Evolutionary conservation across 2,888 invertebrate species (phyloP).

Genomic region (Eucera pruinosa): DNA sequence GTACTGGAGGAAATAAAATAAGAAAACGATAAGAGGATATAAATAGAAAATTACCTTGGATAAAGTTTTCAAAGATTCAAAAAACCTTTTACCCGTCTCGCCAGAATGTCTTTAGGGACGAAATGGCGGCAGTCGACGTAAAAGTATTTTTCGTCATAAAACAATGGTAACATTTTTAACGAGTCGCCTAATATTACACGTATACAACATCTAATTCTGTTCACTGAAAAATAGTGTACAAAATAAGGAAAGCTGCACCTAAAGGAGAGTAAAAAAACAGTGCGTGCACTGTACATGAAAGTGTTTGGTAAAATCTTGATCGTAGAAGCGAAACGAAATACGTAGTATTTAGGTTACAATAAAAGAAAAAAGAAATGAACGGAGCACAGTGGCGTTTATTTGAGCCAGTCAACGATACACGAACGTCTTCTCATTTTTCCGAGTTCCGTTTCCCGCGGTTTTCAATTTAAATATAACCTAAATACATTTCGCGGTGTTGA

Average conservation of each 20-base stretch:
- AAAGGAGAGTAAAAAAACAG: neutral
- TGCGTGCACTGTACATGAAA: neutral
- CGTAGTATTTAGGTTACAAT: constrained; percentile 8
- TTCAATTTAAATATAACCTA: constrained; percentile 22
- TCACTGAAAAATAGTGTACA: too few relatives aligned
- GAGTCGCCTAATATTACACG: too few relatives aligned
- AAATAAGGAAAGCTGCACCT: too few relatives aligned
- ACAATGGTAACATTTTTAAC: too few relatives aligned
- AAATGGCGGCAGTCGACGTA: too few relatives aligned
- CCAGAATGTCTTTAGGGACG: too few relatives aligned
- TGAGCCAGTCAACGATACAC: constrained; percentile 9
- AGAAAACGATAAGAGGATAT: too few relatives aligned
- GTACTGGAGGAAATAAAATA: neutral
- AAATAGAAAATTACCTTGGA: too few relatives aligned
- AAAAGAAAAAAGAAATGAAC: constrained; percentile 24
- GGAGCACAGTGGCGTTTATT: neutral
- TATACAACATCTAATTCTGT: too few relatives aligned
- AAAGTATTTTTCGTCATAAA: too few relatives aligned
- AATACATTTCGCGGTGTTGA: constrained; percentile 14
- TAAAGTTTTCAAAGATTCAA: too few relatives aligned
- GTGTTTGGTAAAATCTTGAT: constrained; percentile 8
- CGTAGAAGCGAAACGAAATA: neutral
- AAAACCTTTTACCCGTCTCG: too few relatives aligned
- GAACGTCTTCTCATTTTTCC: constrained; percentile 4
- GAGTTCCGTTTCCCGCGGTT: constrained; percentile 11